These are phyloP conservation scores for Myrmecophaga tridactyla DNA, from an alignment of 2,113 vertebrate genomes.

Conservation along the genomic window DNA sequence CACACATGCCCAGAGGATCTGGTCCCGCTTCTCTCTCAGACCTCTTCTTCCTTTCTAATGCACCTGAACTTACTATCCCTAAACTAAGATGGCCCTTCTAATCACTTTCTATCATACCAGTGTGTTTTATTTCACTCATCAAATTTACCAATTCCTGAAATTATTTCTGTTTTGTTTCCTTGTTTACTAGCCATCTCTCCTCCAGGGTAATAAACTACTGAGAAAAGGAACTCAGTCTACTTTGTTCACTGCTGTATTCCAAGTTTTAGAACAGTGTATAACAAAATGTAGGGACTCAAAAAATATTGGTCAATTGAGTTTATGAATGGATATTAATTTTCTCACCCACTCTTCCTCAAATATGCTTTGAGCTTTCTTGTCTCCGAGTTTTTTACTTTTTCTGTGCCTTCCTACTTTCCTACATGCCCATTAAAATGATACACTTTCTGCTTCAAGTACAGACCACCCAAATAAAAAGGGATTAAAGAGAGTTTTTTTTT, in stretches of 20 bases:
- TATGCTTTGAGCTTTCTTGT: neutral
- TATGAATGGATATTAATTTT: neutral
- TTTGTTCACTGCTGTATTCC: neutral
- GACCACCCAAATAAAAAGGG: neutral
- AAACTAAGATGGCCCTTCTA: neutral
- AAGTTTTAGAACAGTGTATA: neutral
- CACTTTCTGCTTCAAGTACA: neutral
- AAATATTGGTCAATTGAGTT: neutral
- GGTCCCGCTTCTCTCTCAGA: neutral
- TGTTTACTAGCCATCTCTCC: neutral
- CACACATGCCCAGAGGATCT: neutral
- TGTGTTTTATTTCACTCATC: neutral
- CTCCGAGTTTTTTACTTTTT: neutral
- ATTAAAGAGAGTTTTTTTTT: neutral
- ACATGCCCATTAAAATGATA: slow-evolving; percentile 9
- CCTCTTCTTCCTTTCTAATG: neutral
- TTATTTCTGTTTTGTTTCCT: neutral
- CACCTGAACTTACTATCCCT: neutral
- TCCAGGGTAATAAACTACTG: neutral
- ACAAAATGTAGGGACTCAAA: neutral
- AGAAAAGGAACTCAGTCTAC: neutral
- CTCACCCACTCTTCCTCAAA: neutral
- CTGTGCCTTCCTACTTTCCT: neutral
- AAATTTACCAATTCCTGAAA: neutral
- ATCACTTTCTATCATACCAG: neutral